Evolutionary conservation across 1,140 invertebrate genomes (phyloP), one percentile per base, ranked within the genome.

Genomic region (Drusus annulatus): DNA sequence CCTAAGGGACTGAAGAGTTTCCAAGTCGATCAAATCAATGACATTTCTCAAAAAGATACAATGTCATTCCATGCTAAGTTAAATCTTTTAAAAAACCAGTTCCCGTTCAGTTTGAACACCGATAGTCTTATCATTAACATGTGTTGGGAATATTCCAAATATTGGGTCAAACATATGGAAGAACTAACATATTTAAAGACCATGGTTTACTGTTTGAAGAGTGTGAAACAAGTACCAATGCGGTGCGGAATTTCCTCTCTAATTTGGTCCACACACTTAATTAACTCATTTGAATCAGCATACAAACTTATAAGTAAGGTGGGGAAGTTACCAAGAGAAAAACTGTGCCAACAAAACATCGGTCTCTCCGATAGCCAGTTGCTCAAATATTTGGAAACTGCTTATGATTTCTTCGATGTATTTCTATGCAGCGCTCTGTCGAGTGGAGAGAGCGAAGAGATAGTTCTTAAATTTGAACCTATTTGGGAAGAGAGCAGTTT

Each of bases 101-200:
- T 98, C 87, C 96, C 96, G 0, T 93, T 96, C 77, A 98, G 96
- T 88, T 90, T 98, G 50, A 93, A 94, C 25, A 92, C 93, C 36
- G 93, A 94, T 84, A 92, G 94, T 45, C 87, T 98, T 31, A 87
- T 98, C 50, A 92, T 94, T 13, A 97, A 98, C 87, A 93, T 97
- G 90, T 93, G 93, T 83, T 98, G 97, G 97, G 96, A 98, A 86
- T 96, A 96, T 88, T 92, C 95, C 77, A 91, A 95, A 80, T 91
- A 92, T 71, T 98, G 97, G 97, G 94, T 95, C 86, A 96, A 94
- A 87, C 92, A 94, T 83, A 92, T 94, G 78, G 91, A 93, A 63
- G 90, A 92, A 74, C 89, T 94, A n/a, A 87, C 91, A 17, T 88
- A 92, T 83, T 88, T 96, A 2, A 88, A 92, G 80, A 91, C 93